phyloP scores from a whole-genome alignment of 2,113 vertebrate species.

The Dromiciops gliroides region DNA sequence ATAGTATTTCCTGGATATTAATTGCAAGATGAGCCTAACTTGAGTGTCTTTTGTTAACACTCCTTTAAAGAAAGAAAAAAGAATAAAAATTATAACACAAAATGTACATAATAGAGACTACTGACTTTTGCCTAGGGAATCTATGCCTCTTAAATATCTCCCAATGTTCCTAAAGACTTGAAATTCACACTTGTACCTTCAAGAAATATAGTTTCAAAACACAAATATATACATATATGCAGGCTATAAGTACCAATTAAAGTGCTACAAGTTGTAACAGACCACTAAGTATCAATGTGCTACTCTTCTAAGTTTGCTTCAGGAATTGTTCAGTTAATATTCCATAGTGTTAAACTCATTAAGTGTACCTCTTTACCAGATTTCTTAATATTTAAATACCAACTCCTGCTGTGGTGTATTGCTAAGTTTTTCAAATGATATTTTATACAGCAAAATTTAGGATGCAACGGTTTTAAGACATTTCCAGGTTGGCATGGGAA shows the following conservation, averaged over 20 bases:
- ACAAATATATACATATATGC: too few species aligned
- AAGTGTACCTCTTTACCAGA: background rate
- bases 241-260: too few species aligned
- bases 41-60: too few species aligned
- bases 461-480: background rate
- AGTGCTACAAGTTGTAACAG: too few species aligned
- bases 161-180: background rate
- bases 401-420: background rate
- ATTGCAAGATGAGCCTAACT: too few species aligned
- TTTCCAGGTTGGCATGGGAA: accelerated
- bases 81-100: too few species aligned
- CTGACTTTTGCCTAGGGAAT: too few species aligned
- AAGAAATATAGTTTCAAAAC: accelerated
- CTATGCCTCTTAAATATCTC: background rate
- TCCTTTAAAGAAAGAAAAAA: too few species aligned
- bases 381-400: background rate
- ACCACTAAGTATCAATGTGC: background rate
- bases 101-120: too few species aligned
- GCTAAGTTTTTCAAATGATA: accelerated
- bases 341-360: too few species aligned
- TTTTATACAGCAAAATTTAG: background rate
- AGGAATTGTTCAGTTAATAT: too few species aligned
- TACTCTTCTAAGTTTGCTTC: background rate
- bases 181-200: background rate
- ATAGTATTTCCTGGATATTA: too few species aligned